Evolutionary conservation across 2,888 invertebrate genomes (phyloP), one percentile per base, ranked within the genome.

Genomic region (Pomacea canaliculata): DNA sequence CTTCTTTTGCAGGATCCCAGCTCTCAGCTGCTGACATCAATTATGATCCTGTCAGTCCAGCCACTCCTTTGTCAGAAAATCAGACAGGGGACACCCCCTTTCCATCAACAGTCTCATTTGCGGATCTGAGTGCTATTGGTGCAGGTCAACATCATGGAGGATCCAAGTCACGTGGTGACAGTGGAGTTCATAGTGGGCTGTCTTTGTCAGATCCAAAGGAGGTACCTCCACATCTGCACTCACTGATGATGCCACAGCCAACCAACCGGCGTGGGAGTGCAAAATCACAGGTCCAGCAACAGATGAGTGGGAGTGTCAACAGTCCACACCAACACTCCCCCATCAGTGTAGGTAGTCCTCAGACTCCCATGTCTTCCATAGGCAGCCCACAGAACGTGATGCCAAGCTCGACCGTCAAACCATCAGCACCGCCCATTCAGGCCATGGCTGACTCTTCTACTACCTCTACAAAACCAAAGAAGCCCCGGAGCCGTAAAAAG

Each of bases 371-470:
- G 72, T 76, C 80, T 18, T 78, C 81, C 23, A 79, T 85, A 60
- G 83, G 84, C 19, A 85, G 85, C 78, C 85, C 86, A 37, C 82
- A 84, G 37, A 76, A 79, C 71, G 82, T 82, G 48, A 76, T 85
- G 67, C 82, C 85, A 12, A 84, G 82, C 70, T 83, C 85, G 19
- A 82, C 84, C 7, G 80, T 84, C 59, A 80, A 81, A 16, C 81
- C 82, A 27, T 18, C 85, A 18, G 83, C 85, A 27, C 82, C 83
- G 12, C 83, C 88, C 48, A 83, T 89, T 12, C 89, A 89, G 78
- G 89, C 89, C 0, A 83, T 86, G 48, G 86, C 89, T 18, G 89
- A 89, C 79, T 89, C 89, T 9, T 89, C 89, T 19, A 89, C 89
- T 37, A 87, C 88, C 78, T 87, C 88, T 23, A 87, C 88, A 73